Conservation (phyloP, 2,113 vertebrate species). For the Pampusana beccarii region DNA sequence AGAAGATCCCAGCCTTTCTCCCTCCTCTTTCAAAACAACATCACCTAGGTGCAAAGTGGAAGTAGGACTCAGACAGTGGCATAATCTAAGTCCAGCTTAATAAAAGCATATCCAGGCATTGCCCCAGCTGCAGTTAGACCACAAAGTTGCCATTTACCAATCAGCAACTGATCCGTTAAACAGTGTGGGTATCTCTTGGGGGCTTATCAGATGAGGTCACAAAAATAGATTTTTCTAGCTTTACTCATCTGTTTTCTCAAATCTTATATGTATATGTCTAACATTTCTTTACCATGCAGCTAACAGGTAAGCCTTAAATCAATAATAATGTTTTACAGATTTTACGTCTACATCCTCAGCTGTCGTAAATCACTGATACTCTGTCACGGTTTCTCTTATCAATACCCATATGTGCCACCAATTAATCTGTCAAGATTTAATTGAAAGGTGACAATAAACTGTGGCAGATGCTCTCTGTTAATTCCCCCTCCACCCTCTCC, state of each 20-base stretch:
- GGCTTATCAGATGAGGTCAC: background rate
- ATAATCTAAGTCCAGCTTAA: background rate
- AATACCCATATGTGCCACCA: too few species aligned
- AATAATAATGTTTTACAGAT: background rate
- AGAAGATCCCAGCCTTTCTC: background rate
- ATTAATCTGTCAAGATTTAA: too few species aligned
- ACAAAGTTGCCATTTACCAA: background rate
- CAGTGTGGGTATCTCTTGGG: background rate
- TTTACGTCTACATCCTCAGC: background rate
- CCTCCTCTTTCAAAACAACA: background rate
- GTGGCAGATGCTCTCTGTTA: too few species aligned
- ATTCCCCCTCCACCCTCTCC: too few species aligned
- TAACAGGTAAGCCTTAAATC: background rate
- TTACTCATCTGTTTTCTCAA: background rate
- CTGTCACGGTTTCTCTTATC: too few species aligned
- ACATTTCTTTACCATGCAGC: background rate
- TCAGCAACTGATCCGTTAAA: background rate
- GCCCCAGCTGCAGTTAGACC: rapidly evolving
- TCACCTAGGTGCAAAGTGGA: background rate
- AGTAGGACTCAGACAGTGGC: background rate
- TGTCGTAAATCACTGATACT: background rate
- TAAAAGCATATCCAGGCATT: background rate
- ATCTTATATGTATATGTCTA: background rate
- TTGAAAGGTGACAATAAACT: too few species aligned
- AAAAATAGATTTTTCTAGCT: background rate